Conservation (phyloP, 2,797 vertebrate genomes). For the Loriculus beryllinus region DNA sequence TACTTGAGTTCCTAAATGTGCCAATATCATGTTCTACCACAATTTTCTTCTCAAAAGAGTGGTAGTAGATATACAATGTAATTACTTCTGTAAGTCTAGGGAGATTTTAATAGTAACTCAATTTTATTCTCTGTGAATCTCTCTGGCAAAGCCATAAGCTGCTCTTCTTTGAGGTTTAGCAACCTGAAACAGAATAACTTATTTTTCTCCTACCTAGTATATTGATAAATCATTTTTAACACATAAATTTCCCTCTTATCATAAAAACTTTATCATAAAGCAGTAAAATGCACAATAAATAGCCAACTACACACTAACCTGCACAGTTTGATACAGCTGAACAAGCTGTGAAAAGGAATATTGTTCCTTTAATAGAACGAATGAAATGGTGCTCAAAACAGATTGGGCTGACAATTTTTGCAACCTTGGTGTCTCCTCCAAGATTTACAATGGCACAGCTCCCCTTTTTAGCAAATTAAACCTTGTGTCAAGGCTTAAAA, state of each 20-base stretch:
- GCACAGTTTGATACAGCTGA: conserved; percentile 37
- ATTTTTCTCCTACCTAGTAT: not conserved
- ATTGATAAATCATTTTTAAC: not conserved
- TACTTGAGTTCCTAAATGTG: accelerated
- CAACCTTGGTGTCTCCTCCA: conserved; percentile 72
- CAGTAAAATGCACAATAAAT: conserved; percentile 4
- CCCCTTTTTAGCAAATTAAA: conserved; percentile 80
- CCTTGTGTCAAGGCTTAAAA: conserved; percentile 78
- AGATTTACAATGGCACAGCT: conserved; percentile 76
- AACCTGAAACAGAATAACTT: not conserved
- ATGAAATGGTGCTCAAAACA: conserved; percentile 51
- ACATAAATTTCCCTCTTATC: not conserved
- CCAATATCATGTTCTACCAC: not conserved
- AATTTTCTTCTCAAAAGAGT: not conserved
- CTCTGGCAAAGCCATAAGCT: not conserved
- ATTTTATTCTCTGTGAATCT: not conserved
- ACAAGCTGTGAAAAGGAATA: conserved; percentile 50
- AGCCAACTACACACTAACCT: not conserved
- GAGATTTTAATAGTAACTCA: accelerated
- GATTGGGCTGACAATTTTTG: conserved; percentile 65
- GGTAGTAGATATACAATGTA: accelerated
- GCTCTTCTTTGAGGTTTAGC: not conserved
- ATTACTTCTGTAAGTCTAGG: not conserved
- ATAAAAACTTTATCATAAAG: not conserved
- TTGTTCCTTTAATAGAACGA: conserved; percentile 50